These are phyloP conservation scores for Sciaenops ocellatus DNA, from an alignment of 2,797 vertebrate species.

Conservation along the genomic window DNA sequence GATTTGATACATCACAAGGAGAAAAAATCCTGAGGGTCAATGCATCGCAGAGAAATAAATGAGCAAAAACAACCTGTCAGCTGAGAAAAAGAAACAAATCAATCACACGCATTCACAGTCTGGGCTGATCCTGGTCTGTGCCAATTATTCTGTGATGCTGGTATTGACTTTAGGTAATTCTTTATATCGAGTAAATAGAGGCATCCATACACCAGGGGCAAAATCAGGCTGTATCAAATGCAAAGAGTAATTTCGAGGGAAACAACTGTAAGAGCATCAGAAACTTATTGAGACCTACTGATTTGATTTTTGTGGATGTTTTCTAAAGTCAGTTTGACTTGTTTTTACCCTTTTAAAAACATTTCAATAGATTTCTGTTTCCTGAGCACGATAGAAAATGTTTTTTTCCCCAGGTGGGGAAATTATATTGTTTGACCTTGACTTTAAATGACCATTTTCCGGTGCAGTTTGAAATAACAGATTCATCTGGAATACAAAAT, in stretches of 20 bases:
- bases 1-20: neutral
- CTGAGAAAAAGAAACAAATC: neutral
- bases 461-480: conserved; percentile 24
- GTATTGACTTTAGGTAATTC: neutral
- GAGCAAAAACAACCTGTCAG: conserved; percentile 6
- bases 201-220: neutral
- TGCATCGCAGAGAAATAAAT: conserved; percentile 1
- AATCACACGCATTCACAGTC: neutral
- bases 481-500: conserved; percentile 41
- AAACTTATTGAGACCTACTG: neutral
- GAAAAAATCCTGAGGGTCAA: conserved; percentile 16
- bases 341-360: neutral
- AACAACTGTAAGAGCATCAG: neutral
- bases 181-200: neutral
- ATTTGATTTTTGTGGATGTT: neutral
- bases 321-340: neutral
- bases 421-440: conserved; percentile 34
- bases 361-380: neutral
- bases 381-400: neutral
- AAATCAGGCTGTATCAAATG: neutral
- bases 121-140: neutral
- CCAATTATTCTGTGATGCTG: neutral
- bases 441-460: conserved; percentile 25
- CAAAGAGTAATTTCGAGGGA: neutral
- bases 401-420: neutral